Conservation (phyloP, 2,113 vertebrate species). For the Eulemur macaco region DNA sequence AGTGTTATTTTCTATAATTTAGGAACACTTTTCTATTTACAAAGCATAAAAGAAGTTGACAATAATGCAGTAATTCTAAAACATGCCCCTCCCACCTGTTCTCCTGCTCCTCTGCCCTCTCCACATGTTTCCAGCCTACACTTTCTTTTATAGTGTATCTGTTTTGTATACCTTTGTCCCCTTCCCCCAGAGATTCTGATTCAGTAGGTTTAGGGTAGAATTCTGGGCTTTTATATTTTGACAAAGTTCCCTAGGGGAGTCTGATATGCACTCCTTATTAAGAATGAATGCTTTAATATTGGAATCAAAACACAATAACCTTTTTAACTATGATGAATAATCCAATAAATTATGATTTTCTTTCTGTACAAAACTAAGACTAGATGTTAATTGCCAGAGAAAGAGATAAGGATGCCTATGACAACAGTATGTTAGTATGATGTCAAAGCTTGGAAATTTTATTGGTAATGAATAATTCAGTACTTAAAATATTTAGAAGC, state of each 20-base stretch:
- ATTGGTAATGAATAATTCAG: constrained; percentile 43
- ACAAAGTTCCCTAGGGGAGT: not conserved
- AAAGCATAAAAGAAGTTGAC: not conserved
- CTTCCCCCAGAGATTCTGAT: not conserved
- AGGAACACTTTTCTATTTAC: not conserved
- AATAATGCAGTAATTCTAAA: not conserved
- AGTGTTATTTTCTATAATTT: constrained; percentile 28
- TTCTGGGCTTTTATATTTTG: constrained; percentile 41
- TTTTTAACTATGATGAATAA: constrained; percentile 49
- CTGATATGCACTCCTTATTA: constrained; percentile 39
- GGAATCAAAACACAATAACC: constrained; percentile 53
- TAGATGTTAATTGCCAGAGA: constrained; percentile 59
- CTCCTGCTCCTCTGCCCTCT: not conserved
- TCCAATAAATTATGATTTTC: constrained; percentile 66
- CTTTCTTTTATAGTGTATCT: not conserved
- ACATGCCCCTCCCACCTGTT: not conserved
- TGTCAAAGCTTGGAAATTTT: constrained; percentile 49
- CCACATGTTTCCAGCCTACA: not conserved
- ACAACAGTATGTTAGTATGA: constrained; percentile 43
- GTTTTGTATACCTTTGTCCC: not conserved
- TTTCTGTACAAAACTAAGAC: constrained; percentile 47
- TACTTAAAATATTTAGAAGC: constrained; percentile 51
- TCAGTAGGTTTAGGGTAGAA: not conserved
- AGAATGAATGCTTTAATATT: constrained; percentile 44
- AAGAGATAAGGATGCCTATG: constrained; percentile 50